Percentiles rank a stretch among this genome's conserved stretches.
phyloP scores from a whole-genome alignment of 1,140 invertebrate genomes.

The Calosoma granatense region DNA sequence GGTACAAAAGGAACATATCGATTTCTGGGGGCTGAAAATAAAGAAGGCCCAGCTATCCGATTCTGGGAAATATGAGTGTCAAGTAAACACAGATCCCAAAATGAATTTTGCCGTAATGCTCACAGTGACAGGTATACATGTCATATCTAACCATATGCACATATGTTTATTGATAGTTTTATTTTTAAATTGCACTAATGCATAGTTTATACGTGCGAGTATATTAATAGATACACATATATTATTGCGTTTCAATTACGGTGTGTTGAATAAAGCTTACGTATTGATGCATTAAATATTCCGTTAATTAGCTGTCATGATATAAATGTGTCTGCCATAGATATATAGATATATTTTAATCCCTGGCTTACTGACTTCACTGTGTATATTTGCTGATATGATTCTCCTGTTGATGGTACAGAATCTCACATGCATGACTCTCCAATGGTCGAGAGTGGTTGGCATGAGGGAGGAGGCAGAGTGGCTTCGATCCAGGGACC shows the following conservation, averaged over 20 bases:
- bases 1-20: constrained; percentile 40
- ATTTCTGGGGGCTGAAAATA: constrained; percentile 59
- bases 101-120: constrained; percentile 57
- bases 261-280: too few relatives aligned
- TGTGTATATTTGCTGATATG: not conserved
- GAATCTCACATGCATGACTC: constrained; percentile 2
- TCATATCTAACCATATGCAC: too few relatives aligned
- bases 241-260: too few relatives aligned
- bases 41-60: constrained; percentile 51
- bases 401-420: too few relatives aligned
- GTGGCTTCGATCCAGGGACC: constrained; percentile 29
- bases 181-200: too few relatives aligned
- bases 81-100: constrained; percentile 72
- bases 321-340: too few relatives aligned
- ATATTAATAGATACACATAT: not conserved
- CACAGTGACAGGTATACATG: constrained; percentile 55
- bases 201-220: not conserved
- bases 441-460: not conserved
- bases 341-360: too few relatives aligned
- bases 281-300: too few relatives aligned
- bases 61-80: constrained; percentile 65
- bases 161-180: not conserved
- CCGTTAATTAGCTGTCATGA: too few relatives aligned
- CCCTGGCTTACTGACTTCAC: too few relatives aligned
- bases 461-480: constrained; percentile 11